Base-by-base conservation (phyloP, 2,113 vertebrate genomes). In the Mobula birostris region DNA sequence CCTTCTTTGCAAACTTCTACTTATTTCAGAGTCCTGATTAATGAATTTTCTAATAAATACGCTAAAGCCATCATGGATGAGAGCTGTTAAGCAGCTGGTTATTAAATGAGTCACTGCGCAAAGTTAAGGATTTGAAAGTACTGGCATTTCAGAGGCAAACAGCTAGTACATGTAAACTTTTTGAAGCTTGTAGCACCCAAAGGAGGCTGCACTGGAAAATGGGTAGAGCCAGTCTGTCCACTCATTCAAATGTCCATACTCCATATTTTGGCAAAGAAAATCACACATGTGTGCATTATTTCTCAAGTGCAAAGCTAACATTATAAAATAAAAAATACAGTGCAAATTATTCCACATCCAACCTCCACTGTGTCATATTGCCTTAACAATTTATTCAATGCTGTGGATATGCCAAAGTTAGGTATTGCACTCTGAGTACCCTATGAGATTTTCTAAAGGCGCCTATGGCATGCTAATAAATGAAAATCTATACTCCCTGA, bases 401-500 rank as follows among this genome's bases (percentile, higher is more conserved):
- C 66, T 66, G 61, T 36, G 61, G 61, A 15, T 66, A 32, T 19
- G 5, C n/a, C 85, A 90, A 90, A 68, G 29, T 32, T 90, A 90
- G n/a, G 14, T 66, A 90, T 90, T 90, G 61, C 58, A 68, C 32
- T 17, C 68, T 27, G 85, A 90, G 27, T 90, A 61, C 61, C 61
- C 85, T 32, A 5, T 1, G 32, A 88, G 1, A n/a, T 32, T 66
- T 68, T 90, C 29, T 17, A 19, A 7, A 90, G 85, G 14, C 21
- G 61, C 2, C 61, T n/a, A 32, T 66, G 63, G n/a, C n/a, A 68
- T 68, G 61, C 61, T 29, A 90, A n/a, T n/a, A 32, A 90, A 68
- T 90, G 58, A 90, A 90, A 90, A 68, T 90, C 61, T 90, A 90
- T 66, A 90, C 61, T 66, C 85, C 29, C 82, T 29, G 14, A 90